Evolutionary conservation across 2,888 invertebrate genomes (phyloP).

Genomic region (Protophormia terraenovae): DNA sequence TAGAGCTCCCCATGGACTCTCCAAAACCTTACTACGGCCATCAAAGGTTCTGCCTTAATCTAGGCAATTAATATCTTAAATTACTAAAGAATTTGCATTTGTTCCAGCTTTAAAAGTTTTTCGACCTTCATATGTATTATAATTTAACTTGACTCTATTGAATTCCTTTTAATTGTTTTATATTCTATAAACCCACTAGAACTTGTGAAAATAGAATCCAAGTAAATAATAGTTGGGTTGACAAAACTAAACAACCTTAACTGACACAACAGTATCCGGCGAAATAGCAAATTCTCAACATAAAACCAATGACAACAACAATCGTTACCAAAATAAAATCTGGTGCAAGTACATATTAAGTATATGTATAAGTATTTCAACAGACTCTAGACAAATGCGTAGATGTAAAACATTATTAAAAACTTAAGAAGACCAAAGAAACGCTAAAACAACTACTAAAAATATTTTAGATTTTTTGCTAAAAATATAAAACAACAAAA

Average conservation of each 20-base stretch:
- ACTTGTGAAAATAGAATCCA: neutral
- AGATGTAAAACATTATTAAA: constrained; percentile 23
- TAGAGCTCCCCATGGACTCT: no score
- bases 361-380: no score
- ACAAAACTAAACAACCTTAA: constrained; percentile 11
- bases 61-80: no score
- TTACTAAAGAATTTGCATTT: no score
- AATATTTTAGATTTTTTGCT: constrained; percentile 5
- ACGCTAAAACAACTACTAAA: constrained; percentile 15
- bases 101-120: no score
- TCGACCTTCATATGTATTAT: no score
- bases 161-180: neutral
- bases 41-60: no score
- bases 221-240: neutral
- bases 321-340: neutral
- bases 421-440: neutral
- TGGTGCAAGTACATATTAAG: neutral
- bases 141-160: neutral
- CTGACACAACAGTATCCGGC: constrained; percentile 13
- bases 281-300: constrained; percentile 3
- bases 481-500: constrained; percentile 6
- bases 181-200: neutral
- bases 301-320: constrained; percentile 23
- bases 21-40: no score
- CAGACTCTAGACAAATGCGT: constrained; percentile 46